Base-by-base conservation (phyloP, 2,888 invertebrate genomes). In the Heliconius charithonia region DNA sequence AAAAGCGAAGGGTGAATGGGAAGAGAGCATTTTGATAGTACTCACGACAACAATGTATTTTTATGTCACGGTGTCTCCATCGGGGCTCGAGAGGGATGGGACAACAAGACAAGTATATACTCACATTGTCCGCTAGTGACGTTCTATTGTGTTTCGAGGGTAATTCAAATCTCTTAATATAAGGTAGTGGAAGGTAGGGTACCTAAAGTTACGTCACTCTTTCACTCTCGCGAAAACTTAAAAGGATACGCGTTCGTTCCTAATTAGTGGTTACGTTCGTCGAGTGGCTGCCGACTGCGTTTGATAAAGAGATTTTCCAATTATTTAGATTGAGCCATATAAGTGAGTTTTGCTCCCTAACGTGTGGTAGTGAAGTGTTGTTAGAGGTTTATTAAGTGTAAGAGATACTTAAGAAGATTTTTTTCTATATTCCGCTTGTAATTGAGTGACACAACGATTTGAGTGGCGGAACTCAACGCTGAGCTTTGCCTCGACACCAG, bases 91-190 rank as follows among this genome's bases (percentile, higher is more conserved):
- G 79, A 67, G 66, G 22, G 74, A 41, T 62, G 78, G 80, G 75
- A 78, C n/a, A n/a, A n/a, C n/a, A n/a, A n/a, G n/a, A n/a, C 67
- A 67, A 77, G 78, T 77, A 65, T 78, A 76, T 78, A 74, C 70
- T 78, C 75, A 82, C 82, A 84, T 85, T 86, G 86, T 86, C 81
- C 83, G 82, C 83, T 76, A 81, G 86, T 85, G 89, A 86, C 88
- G 87, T 87, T 84, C 88, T 87, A 90, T 91, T 90, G 90, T 91
- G 85, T 83, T 83, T 81, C 83, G 80, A 88, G 86, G 83, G 81
- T 81, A 69, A 85, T 85, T 79, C 76, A 83, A 80, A 72, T 79
- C 76, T 79, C 80, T 82, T 81, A 80, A 82, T 81, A 82, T 65
- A 51, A 71, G 79, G 76, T 80, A 79, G 69, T 59, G 78, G 51